Conservation (phyloP, 2,797 vertebrate genomes). For the Lycodopsis pacificus region DNA sequence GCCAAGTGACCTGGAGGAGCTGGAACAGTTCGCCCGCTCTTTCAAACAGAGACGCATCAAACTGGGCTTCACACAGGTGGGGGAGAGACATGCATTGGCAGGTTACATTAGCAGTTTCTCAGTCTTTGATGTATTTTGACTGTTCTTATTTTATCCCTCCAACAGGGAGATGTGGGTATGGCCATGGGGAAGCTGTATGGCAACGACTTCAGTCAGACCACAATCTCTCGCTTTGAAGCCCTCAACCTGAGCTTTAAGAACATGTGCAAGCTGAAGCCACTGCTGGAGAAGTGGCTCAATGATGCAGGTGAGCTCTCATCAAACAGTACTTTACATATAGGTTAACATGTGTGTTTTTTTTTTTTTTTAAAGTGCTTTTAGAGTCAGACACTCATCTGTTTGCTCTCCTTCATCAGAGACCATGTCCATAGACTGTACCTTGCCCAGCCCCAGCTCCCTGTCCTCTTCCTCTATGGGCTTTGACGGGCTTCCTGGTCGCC, state of each 20-base stretch:
- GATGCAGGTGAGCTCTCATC: constrained; percentile 87
- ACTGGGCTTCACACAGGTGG: constrained; percentile 94
- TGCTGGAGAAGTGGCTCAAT: constrained; percentile 95
- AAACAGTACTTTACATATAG: not conserved
- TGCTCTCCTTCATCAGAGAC: constrained; percentile 82
- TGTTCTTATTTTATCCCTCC: not conserved
- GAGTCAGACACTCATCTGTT: not conserved
- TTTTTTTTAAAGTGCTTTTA: too few relatives aligned
- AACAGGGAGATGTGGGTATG: constrained; percentile 92
- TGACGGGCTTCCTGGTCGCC: constrained; percentile 90
- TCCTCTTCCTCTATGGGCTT: constrained; percentile 90
- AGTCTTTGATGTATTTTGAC: not conserved
- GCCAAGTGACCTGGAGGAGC: constrained; percentile 94
- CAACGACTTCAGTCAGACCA: constrained; percentile 96
- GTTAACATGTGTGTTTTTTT: not conserved
- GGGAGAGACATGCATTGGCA: not conserved
- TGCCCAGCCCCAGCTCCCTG: constrained; percentile 91
- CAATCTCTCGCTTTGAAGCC: constrained; percentile 95
- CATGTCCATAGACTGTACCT: constrained; percentile 93
- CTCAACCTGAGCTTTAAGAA: constrained; percentile 98
- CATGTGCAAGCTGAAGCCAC: constrained; percentile 96
- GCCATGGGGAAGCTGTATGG: constrained; percentile 97
- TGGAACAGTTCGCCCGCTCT: constrained; percentile 94
- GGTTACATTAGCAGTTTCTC: not conserved
- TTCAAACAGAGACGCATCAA: constrained; percentile 96